These are phyloP conservation scores for Dromius quadrimaculatus DNA, from an alignment of 2,888 invertebrate genomes.

Conservation along the genomic window DNA sequence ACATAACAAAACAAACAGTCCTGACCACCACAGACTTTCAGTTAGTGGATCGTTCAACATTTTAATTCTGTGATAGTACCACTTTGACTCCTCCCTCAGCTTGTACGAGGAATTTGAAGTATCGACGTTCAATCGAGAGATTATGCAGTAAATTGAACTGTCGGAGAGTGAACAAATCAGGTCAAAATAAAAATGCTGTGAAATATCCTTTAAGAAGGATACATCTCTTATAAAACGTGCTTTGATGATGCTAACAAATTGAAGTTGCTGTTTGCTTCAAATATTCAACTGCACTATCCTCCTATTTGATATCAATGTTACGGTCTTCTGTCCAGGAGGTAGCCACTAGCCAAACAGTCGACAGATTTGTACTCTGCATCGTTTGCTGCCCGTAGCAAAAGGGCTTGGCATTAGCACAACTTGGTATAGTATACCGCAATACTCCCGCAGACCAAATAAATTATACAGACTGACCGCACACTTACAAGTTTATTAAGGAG, in stretches of 20 bases:
- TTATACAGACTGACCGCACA: conserved; percentile 54
- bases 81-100: no score
- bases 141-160: no score
- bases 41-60: conserved; percentile 15
- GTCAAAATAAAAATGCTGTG: no score
- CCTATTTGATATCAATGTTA: conserved; percentile 2
- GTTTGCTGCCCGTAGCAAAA: conserved; percentile 38
- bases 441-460: conserved; percentile 36
- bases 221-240: no score
- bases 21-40: conserved; percentile 9
- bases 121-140: no score
- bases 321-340: conserved; percentile 29
- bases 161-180: no score
- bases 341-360: not conserved
- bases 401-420: conserved; percentile 40
- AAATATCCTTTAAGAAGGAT: no score
- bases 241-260: no score
- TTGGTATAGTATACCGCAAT: not conserved
- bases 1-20: conserved; percentile 23
- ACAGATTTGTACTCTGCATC: conserved; percentile 40
- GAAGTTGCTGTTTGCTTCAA: no score
- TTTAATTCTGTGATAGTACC: no score
- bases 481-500: conserved; percentile 62
- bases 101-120: no score
- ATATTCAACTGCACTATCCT: no score